Conservation (phyloP, 1,140 invertebrate genomes). For the Pararge aegeria region DNA sequence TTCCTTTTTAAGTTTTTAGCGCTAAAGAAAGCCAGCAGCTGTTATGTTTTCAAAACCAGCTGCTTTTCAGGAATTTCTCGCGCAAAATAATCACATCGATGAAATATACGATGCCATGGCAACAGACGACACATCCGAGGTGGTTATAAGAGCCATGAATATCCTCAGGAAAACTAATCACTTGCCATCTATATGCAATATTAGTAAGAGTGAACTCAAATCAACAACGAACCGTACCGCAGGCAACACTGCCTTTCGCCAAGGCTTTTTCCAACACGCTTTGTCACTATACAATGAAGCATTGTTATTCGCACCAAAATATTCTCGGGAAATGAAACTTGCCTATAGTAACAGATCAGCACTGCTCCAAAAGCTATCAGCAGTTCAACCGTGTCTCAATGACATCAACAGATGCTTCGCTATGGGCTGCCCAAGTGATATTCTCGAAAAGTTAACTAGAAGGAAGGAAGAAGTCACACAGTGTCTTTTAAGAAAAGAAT, state of each 20-base stretch:
- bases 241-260: slow-evolving; percentile 28
- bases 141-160: slow-evolving; percentile 26
- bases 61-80: too few species aligned
- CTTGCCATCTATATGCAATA: neutral
- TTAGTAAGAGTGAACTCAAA: slow-evolving; percentile 12
- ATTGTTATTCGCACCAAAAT: slow-evolving; percentile 32
- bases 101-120: slow-evolving; percentile 31
- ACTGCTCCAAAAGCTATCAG: slow-evolving; percentile 18
- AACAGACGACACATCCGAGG: slow-evolving; percentile 26
- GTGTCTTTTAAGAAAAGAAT: neutral
- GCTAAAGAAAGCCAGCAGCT: too few species aligned
- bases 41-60: too few species aligned
- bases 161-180: slow-evolving; percentile 12
- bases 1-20: too few species aligned
- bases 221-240: slow-evolving; percentile 24
- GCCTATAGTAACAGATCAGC: slow-evolving; percentile 42
- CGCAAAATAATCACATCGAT: too few species aligned
- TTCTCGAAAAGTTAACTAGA: slow-evolving; percentile 27
- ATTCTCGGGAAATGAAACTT: slow-evolving; percentile 33
- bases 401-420: slow-evolving; percentile 36
- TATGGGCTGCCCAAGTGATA: slow-evolving; percentile 25
- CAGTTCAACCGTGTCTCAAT: slow-evolving; percentile 22
- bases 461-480: slow-evolving; percentile 10
- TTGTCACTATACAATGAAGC: slow-evolving; percentile 37
- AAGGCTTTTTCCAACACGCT: slow-evolving; percentile 15